Conservation (phyloP, 37 sponge, comb jelly and placozoan genomes). For the Cliona cf. orientalis region DNA sequence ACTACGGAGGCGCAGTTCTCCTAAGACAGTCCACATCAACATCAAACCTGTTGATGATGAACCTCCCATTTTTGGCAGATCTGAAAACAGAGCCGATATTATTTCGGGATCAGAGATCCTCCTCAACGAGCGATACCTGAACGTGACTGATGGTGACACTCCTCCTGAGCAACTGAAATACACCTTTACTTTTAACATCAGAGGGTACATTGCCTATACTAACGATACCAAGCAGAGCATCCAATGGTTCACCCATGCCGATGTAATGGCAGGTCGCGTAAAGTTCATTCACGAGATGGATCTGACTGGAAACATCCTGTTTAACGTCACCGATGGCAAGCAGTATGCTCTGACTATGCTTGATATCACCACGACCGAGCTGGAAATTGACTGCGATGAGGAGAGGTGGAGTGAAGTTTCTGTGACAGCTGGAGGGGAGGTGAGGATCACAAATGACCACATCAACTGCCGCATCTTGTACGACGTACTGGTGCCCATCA, state of each 20-base stretch:
- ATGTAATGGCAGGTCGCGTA: conserved; percentile 14
- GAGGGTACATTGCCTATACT: conserved; percentile 25
- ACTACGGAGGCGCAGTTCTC: neutral
- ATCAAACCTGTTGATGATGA: conserved; percentile 55
- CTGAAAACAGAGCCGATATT: neutral
- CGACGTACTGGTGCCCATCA: neutral
- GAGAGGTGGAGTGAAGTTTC: neutral
- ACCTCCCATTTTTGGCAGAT: neutral
- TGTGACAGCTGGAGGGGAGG: conserved; percentile 3
- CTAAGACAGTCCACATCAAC: neutral
- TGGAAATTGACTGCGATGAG: conserved; percentile 7
- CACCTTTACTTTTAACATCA: neutral
- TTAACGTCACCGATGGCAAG: conserved; percentile 32
- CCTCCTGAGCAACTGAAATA: conserved; percentile 16
- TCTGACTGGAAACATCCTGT: conserved; percentile 2
- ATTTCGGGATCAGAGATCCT: conserved; percentile 42
- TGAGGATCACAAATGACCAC: neutral
- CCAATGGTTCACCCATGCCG: conserved; percentile 50
- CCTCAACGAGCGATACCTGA: conserved; percentile 1
- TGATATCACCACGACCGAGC: neutral
- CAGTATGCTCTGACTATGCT: neutral
- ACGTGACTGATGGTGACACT: conserved; percentile 56
- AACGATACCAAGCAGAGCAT: neutral
- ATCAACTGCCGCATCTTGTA: conserved; percentile 25
- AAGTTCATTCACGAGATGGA: conserved; percentile 7